Base-by-base conservation (phyloP, 2,888 invertebrate genomes). In the Neuroscelio doddi region DNA sequence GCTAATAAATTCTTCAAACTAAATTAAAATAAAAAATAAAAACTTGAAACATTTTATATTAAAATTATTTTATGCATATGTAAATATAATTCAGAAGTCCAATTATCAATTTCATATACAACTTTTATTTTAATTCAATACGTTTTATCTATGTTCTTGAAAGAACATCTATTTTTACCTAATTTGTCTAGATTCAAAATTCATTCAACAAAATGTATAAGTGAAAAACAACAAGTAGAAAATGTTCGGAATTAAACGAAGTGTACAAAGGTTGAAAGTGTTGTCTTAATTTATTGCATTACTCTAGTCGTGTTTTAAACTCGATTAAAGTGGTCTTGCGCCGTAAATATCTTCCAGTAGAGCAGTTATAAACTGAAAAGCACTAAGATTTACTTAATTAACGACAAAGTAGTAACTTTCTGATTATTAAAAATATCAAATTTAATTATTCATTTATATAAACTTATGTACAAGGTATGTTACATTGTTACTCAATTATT, bases 261-360 rank as follows among this genome's bases (percentile, higher is more conserved):
- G 30, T 9, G 30, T 10, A 10, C 30, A 30, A 30, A 30, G 30
- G 30, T 30, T 30, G 21, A 9, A 30, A 30, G 8, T 10, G 30
- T 30, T 30, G 3, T 9, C 4, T 9, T 10, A 30, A 30, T 30
- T 30, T 10, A 78, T 79, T 76, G 70, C 73, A 72, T 79, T 78
- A 79, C 71, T 74, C 68, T 65, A 73, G 71, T 76, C 73, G 72
- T 75, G 76, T 77, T 75, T 76, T 78, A 74, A 78, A 79, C 76
- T 78, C 76, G 78, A 75, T 78, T 78, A 76, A 76, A 76, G 72
- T 74, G 68, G 71, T 71, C 69, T 71, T 64, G 50, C 64, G 72
- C 70, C 75, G 77, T 77, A 77, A 79, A 79, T 77, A 79, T 78
- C 77, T 30, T 5, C 30, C 9, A 30, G 9, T 9, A 9, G 9